Evolutionary conservation across 2,797 vertebrate genomes (phyloP).

Genomic region (Anolis apletophallus): DNA sequence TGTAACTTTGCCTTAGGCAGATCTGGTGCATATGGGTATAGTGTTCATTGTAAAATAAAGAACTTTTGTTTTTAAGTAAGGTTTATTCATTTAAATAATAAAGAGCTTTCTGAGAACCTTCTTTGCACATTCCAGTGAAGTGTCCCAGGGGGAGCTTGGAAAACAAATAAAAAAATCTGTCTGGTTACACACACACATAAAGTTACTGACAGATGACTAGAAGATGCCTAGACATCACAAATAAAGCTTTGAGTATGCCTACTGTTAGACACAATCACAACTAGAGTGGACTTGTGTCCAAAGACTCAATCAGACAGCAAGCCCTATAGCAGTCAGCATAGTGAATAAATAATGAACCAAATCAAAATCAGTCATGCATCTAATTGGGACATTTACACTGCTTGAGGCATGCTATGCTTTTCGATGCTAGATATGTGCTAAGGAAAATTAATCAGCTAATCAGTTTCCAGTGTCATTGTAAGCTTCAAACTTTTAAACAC

Average conservation of each 20-base stretch:
- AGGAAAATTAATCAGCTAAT: slow-evolving; percentile 74
- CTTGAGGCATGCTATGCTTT: slow-evolving; percentile 59
- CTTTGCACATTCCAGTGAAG: slow-evolving; percentile 4
- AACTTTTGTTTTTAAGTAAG: slow-evolving; percentile 9
- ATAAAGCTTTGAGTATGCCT: slow-evolving; percentile 36
- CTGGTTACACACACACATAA: not conserved
- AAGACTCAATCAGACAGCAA: slow-evolving; percentile 71
- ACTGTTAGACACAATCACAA: slow-evolving; percentile 56
- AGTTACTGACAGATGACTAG: slow-evolving; percentile 2
- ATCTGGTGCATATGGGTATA: not conserved
- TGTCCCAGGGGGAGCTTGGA: not conserved
- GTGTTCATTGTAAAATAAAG: not conserved
- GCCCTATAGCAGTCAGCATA: slow-evolving; percentile 62
- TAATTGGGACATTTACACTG: slow-evolving; percentile 81
- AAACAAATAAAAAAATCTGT: slow-evolving; percentile 18
- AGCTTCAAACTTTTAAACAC: slow-evolving; percentile 49
- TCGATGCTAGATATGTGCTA: slow-evolving; percentile 73
- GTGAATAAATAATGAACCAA: slow-evolving; percentile 77
- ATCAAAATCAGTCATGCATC: slow-evolving; percentile 81
- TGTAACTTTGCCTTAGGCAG: not conserved
- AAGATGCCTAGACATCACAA: not conserved
- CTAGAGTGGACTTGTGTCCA: slow-evolving; percentile 60
- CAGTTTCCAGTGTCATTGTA: slow-evolving; percentile 57
- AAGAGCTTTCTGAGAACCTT: slow-evolving; percentile 13
- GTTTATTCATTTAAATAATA: not conserved